Conservation (phyloP, 2,888 invertebrate genomes). For the Torymus aiolomorphi region DNA sequence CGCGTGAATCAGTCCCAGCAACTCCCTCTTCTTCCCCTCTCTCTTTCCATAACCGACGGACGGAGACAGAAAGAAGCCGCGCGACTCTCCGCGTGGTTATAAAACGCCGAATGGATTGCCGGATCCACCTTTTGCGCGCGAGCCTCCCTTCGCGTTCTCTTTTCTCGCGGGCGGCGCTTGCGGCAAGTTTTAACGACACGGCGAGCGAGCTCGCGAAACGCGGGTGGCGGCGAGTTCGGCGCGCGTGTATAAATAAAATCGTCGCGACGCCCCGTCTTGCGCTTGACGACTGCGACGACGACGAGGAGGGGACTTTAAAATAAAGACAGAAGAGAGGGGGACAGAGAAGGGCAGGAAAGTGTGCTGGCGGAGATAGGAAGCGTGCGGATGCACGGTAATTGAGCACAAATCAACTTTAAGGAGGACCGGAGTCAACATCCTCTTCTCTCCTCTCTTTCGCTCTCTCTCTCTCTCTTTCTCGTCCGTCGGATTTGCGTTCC, state of each 20-base stretch:
- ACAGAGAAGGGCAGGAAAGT: constrained; percentile 35
- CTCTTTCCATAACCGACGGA: background rate
- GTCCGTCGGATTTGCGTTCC: constrained; percentile 41
- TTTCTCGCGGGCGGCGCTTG: constrained; percentile 3
- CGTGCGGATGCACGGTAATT: constrained; percentile 72
- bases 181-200: constrained; percentile 41
- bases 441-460: constrained; percentile 17
- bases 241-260: constrained; percentile 73
- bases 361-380: constrained; percentile 51
- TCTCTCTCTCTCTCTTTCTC: background rate
- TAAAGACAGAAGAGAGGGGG: constrained; percentile 59
- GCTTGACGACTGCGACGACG: constrained; percentile 60
- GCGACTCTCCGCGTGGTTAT: constrained; percentile 66
- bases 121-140: constrained; percentile 61
- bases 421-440: constrained; percentile 64
- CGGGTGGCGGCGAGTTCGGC: constrained; percentile 60
- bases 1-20: constrained; percentile 64
- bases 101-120: constrained; percentile 73
- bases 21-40: no score
- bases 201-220: constrained; percentile 60
- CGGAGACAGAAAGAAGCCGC: constrained; percentile 52
- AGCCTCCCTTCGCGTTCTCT: constrained; percentile 8
- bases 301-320: constrained; percentile 61
- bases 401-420: constrained; percentile 76
- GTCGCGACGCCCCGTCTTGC: constrained; percentile 63